These are phyloP conservation scores for Alligator mississippiensis DNA, from an alignment of 2,113 vertebrate genomes.

Conservation along the genomic window DNA sequence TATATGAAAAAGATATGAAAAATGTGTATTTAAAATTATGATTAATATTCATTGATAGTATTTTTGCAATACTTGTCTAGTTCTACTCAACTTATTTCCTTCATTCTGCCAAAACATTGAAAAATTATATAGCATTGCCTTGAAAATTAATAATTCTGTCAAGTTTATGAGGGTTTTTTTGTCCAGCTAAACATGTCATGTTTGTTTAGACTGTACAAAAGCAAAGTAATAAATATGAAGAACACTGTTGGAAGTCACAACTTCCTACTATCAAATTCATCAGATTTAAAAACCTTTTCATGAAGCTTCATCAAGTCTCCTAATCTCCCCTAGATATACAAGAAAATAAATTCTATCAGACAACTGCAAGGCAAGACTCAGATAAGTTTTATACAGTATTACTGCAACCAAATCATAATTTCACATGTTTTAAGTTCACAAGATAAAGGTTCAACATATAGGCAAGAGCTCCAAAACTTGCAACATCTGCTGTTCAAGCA, in stretches of 20 bases:
- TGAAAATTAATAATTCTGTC: not conserved
- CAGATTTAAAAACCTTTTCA: not conserved
- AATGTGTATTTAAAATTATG: not conserved
- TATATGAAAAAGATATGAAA: conserved; percentile 11
- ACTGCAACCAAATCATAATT: not conserved
- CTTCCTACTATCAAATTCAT: not conserved
- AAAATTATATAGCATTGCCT: not conserved
- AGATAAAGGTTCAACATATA: not conserved
- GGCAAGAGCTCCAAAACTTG: not conserved
- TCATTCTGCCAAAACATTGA: not conserved
- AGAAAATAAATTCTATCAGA: not conserved
- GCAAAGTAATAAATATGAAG: not conserved
- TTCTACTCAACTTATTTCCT: not conserved
- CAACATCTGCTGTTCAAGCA: not conserved
- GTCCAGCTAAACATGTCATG: not conserved
- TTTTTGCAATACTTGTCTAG: not conserved
- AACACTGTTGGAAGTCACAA: not conserved
- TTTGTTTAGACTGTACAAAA: not conserved
- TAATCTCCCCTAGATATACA: not conserved
- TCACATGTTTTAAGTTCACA: not conserved
- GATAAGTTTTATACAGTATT: not conserved
- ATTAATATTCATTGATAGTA: conserved; percentile 17
- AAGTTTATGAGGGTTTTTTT: not conserved
- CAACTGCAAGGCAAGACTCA: not conserved
- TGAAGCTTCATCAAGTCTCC: not conserved